A percentile compares a stretch with the other conserved stretches of the same genome.
These are phyloP conservation scores for Prietella phreatophila DNA, from an alignment of 2,113 vertebrate genomes.

Conservation along the genomic window DNA sequence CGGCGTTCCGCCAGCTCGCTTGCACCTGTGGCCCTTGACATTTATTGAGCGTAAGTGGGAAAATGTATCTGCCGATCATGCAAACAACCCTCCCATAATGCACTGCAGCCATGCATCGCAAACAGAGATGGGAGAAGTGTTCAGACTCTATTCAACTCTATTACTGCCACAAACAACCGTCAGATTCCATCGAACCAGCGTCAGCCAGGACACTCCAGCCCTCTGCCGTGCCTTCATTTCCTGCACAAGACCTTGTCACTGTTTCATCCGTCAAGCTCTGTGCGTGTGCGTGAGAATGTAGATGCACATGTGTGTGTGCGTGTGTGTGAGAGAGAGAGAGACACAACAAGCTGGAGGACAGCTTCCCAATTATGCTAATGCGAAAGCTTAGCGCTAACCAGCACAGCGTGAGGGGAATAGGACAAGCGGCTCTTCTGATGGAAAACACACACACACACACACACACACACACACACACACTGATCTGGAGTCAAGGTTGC, in stretches of 20 bases:
- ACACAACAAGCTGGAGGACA: conserved; percentile 57
- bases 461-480: conserved; percentile 25
- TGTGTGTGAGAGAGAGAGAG: conserved; percentile 36
- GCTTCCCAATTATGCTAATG: conserved; percentile 65
- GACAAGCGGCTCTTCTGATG: conserved; percentile 36
- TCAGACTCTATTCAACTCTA: neutral
- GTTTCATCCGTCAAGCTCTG: conserved; percentile 51
- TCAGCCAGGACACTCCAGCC: neutral
- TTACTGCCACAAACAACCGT: conserved; percentile 15
- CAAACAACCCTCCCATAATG: neutral
- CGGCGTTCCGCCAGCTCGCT: neutral
- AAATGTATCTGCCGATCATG: conserved; percentile 12
- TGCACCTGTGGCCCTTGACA: conserved; percentile 5
- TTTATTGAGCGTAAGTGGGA: neutral
- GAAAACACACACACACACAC: conserved; percentile 46
- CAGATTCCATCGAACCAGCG: neutral
- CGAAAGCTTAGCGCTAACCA: conserved; percentile 41
- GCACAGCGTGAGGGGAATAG: conserved; percentile 52
- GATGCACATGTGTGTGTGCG: neutral
- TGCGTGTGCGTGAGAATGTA: neutral
- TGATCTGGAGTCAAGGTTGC: neutral
- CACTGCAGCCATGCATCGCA: neutral
- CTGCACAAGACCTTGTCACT: conserved; percentile 32
- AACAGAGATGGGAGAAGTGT: neutral
- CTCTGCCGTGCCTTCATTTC: neutral